Evolutionary conservation across 2,888 invertebrate species (phyloP).

Genomic region (Hermaeophaga mercurialis): DNA sequence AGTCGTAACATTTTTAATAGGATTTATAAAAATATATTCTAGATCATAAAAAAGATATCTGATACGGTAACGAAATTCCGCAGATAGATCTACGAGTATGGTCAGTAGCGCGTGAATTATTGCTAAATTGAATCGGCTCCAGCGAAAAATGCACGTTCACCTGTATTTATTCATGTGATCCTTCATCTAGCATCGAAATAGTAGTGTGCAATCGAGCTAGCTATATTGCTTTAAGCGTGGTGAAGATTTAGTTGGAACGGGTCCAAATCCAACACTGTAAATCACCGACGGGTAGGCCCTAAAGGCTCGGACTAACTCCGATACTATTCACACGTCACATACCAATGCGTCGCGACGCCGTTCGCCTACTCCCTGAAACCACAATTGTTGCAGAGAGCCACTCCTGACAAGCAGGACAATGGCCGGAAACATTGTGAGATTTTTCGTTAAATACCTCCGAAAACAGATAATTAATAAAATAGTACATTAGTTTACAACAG

Average conservation of each 20-base stretch:
- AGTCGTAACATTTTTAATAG: too few relatives aligned
- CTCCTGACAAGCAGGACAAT: too few relatives aligned
- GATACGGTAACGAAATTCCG: too few relatives aligned
- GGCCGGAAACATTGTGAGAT: too few relatives aligned
- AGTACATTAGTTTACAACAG: too few relatives aligned
- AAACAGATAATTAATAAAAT: too few relatives aligned
- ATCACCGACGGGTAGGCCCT: constrained; percentile 39
- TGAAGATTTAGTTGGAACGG: constrained; percentile 40
- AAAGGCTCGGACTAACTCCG: constrained; percentile 24
- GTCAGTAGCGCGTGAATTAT: constrained; percentile 6
- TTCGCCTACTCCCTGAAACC: constrained; percentile 12
- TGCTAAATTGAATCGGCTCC: constrained; percentile 14
- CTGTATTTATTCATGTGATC: constrained; percentile 18
- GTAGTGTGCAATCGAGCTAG: constrained; percentile 22
- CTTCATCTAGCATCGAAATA: constrained; percentile 15
- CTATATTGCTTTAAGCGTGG: constrained; percentile 30
- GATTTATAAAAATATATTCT: too few relatives aligned
- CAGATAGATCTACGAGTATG: too few relatives aligned
- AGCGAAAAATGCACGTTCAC: constrained; percentile 11
- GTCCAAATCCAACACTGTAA: constrained; percentile 46
- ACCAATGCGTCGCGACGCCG: constrained; percentile 19
- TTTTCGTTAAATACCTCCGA: too few relatives aligned
- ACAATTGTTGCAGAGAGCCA: constrained; percentile 25
- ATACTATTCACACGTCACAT: constrained; percentile 30
- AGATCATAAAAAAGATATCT: too few relatives aligned